Conservation (phyloP, 1,140 invertebrate species). For the Drosophila baimaii region DNA sequence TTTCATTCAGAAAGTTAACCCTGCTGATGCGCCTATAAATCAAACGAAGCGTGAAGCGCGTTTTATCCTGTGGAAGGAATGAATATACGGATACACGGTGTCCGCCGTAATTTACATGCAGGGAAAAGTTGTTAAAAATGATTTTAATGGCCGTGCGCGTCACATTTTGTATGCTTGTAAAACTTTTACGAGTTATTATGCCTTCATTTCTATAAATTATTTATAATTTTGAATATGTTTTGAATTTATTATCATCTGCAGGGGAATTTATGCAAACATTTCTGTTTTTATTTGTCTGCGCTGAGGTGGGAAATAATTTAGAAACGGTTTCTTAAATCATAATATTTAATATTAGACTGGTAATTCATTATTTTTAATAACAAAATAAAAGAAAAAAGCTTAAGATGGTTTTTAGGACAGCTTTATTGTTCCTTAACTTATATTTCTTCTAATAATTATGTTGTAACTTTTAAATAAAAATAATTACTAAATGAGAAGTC, state of each 20-base stretch:
- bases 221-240: slow-evolving; percentile 35
- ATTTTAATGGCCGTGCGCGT: slow-evolving; percentile 56
- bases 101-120: slow-evolving; percentile 58
- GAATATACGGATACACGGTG: no score
- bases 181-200: slow-evolving; percentile 58
- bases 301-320: not conserved
- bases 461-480: not conserved
- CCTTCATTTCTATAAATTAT: slow-evolving; percentile 39
- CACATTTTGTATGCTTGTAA: slow-evolving; percentile 52
- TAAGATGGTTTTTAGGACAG: not conserved
- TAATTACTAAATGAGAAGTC: slow-evolving; percentile 27
- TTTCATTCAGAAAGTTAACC: slow-evolving; percentile 38
- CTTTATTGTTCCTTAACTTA: not conserved
- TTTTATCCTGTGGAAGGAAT: slow-evolving; percentile 61
- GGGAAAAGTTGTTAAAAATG: slow-evolving; percentile 55
- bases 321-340: not conserved
- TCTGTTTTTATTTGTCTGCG: not conserved
- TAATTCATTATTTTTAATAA: not conserved
- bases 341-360: not conserved
- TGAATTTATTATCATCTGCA: slow-evolving; percentile 22
- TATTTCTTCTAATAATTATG: not conserved
- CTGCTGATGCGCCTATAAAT: slow-evolving; percentile 69
- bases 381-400: not conserved
- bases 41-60: slow-evolving; percentile 70
- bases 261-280: not conserved